Conservation (phyloP, 2,797 vertebrate species). For the Eupleurogrammus muticus region DNA sequence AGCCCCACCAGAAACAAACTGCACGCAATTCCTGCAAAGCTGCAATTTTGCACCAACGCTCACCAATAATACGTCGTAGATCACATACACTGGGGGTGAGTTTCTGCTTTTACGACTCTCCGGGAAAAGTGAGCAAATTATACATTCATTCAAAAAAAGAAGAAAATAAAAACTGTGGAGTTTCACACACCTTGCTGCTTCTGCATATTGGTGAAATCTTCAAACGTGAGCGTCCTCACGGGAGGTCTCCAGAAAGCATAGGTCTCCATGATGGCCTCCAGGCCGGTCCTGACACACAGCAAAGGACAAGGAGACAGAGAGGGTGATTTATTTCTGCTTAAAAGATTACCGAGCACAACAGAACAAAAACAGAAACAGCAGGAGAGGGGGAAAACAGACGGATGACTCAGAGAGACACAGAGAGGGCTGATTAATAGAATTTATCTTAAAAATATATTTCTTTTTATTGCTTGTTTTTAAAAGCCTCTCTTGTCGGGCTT, state of each 20-base stretch:
- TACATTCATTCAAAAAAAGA: neutral
- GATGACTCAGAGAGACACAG: conserved; percentile 9
- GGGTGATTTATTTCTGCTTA: conserved; percentile 12
- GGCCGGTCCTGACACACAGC: conserved; percentile 87
- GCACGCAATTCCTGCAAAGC: neutral
- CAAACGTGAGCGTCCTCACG: conserved; percentile 96
- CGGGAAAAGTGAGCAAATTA: neutral
- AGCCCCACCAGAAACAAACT: neutral
- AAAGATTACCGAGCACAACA: neutral
- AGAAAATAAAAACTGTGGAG: no score
- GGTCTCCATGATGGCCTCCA: conserved; percentile 99
- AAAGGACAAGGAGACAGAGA: conserved; percentile 21
- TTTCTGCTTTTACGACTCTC: neutral
- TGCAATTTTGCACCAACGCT: neutral
- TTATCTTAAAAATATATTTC: neutral
- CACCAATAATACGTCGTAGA: neutral
- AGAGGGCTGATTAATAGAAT: neutral
- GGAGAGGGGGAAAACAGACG: neutral
- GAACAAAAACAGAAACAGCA: neutral
- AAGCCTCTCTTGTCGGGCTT: neutral
- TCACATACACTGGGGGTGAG: neutral
- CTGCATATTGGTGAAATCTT: conserved; percentile 99
- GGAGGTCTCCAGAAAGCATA: conserved; percentile 99
- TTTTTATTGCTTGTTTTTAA: conserved; percentile 10
- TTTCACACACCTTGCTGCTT: conserved; percentile 94